Evolutionary conservation across 37 sponge, comb jelly and placozoan genomes (phyloP).

Genomic region (Hexactinellida sp.): DNA sequence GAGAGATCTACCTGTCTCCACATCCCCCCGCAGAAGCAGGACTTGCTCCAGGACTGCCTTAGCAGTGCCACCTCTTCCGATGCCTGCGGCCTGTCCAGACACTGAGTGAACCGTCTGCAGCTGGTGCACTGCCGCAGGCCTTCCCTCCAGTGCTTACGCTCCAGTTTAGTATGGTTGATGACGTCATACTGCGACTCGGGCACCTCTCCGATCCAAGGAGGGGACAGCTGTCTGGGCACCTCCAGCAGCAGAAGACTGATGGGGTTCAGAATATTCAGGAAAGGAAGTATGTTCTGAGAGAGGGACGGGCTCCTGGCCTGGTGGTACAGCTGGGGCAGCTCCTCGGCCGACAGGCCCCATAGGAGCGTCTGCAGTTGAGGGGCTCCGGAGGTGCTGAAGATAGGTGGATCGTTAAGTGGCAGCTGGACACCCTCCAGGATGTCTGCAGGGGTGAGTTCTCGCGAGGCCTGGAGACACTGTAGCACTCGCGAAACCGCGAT

Average conservation of each 20-base stretch:
- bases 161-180: constrained; percentile 4
- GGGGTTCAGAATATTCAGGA: background rate
- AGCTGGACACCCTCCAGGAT: background rate
- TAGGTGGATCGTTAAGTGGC: background rate
- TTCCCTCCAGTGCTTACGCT: background rate
- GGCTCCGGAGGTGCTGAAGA: background rate
- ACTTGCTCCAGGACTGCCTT: background rate
- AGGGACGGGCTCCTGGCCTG: background rate
- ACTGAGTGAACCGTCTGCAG: constrained; percentile 6
- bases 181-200: background rate
- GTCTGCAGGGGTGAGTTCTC: background rate
- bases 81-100: background rate
- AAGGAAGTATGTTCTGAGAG: background rate
- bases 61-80: background rate
- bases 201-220: background rate
- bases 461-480: background rate
- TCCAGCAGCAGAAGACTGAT: constrained; percentile 7
- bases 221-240: background rate
- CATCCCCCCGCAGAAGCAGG: background rate
- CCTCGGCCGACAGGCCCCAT: background rate
- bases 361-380: background rate
- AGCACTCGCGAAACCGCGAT: background rate
- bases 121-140: background rate
- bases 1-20: background rate
- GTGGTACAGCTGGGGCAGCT: background rate